Conservation (phyloP, 2,888 invertebrate genomes). For the Lathronympha strigana region DNA sequence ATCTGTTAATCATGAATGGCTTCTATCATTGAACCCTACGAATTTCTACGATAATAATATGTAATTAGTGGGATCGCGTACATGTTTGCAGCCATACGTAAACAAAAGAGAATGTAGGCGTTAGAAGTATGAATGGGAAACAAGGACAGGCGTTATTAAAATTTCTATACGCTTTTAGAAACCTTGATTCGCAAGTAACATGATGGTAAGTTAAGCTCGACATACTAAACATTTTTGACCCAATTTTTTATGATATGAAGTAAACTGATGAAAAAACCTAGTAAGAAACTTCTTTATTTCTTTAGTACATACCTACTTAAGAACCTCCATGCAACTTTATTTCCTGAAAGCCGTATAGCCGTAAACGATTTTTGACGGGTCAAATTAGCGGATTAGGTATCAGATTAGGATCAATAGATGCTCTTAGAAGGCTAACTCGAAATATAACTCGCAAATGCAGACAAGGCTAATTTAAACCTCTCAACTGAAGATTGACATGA, state of each 20-base stretch:
- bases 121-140: constrained; percentile 64
- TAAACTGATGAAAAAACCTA: background rate
- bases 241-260: background rate
- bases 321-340: too few relatives aligned
- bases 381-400: too few relatives aligned
- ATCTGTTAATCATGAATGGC: constrained; percentile 28
- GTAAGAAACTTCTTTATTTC: too few relatives aligned
- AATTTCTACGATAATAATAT: constrained; percentile 21
- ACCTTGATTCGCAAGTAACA: constrained; percentile 28
- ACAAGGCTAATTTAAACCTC: too few relatives aligned
- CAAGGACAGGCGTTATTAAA: constrained; percentile 59
- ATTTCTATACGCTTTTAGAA: constrained; percentile 35
- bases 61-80: constrained; percentile 38
- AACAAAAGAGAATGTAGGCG: constrained; percentile 80
- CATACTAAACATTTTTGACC: background rate
- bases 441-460: background rate
- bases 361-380: too few relatives aligned
- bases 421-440: background rate
- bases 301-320: too few relatives aligned
- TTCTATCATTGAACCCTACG: constrained; percentile 50
- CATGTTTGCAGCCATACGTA: constrained; percentile 48
- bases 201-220: background rate
- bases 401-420: background rate
- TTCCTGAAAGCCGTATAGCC: too few relatives aligned
- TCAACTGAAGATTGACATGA: background rate